Evolutionary conservation across 2,888 invertebrate genomes (phyloP), one percentile per base, ranked within the genome.

Genomic region (Lithosia quadra): DNA sequence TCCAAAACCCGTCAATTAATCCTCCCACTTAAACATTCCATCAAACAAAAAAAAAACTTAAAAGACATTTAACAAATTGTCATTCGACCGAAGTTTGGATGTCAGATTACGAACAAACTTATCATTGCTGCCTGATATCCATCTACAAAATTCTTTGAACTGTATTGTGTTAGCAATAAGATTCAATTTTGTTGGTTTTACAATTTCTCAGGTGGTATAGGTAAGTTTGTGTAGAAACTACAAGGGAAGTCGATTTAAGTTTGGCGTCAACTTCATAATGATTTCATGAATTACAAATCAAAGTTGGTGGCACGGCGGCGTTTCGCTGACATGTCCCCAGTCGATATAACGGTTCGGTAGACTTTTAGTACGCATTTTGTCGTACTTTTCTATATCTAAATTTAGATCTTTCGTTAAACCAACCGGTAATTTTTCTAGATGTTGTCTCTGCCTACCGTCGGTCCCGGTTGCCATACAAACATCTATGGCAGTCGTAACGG

Each of bases 181-280:
- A n/a, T 22, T 59, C 24, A 76, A 53, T 71, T 53, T 81, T 8
- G 65, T 58, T 18, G 36, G 67, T 28, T 18, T 1, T 28, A 22
- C 43, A 34, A 61, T 56, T 68, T 28, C 3, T 21, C n/a, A 18
- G 65, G 49, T 55, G 21, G 69, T 53, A 65, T n/a, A 65, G 56
- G 11, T 62, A 80, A 75, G 34, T 75, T 80, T 73, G 83, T 21
- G n/a, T 5, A 36, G 63, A 81, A n/a, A 82, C 79, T 83, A 86
- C 86, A 87, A 83, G 86, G 75, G 83, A 88, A 88, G 86, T 83
- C 86, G 86, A 88, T 88, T 86, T 84, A 86, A 88, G 85, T 88
- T 88, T 77, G 73, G 78, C 73, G 75, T 79, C 69, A 83, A 84
- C 81, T 86, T 83, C 76, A 80, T 87, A 85, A 86, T 87, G 85